Evolutionary conservation across 2,113 vertebrate genomes (phyloP), one percentile per base, ranked within the genome.

Genomic region (Tragelaphus scriptus): DNA sequence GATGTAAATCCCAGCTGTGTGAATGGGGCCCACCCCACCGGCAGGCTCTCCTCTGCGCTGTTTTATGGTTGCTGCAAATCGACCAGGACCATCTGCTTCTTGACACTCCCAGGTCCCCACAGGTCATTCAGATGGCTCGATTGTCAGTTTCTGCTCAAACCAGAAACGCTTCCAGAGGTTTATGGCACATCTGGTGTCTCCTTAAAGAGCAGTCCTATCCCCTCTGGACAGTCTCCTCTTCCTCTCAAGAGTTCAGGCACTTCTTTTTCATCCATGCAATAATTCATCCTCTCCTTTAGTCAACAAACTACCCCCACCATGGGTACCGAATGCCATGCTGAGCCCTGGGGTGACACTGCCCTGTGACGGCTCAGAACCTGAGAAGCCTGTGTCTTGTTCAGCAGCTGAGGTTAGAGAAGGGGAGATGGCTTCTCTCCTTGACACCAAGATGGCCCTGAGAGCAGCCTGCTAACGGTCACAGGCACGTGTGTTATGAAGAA

Each of bases 11-110:
- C 8, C 40, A 19, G 51, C 47, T 58, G 6, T 65, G 3, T 9
- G 61, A n/a, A 36, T 23, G 2, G 68, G 94, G 44, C 26, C 79
- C 26, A 1, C 40, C 32, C 26, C 44, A 26, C 10, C 1, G 23
- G 28, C 49, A 89, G 47, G 7, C 36, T 36, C 8, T 94, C 56
- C 47, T 75, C 47, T 28, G 77, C 4, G 23, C 28, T 84, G 51
- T 63, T 96, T 97, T 94, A 87, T 36, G n/a, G 61, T 56, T 75
- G 56, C 2, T 36, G 26, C 86, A 97, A 95, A 97, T 90, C 1
- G 2, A 36, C 40, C 14, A 30, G 44, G 58, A 80, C 51, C 97
- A 95, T 93, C 89, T 96, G 87, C 89, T 97, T 61, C 47, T 23
- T 85, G 91, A 95, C 81, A 86, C 21, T 44, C 65, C 21, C 10